Base-by-base conservation (phyloP, 2,888 invertebrate species). In the Nebria brevicollis region DNA sequence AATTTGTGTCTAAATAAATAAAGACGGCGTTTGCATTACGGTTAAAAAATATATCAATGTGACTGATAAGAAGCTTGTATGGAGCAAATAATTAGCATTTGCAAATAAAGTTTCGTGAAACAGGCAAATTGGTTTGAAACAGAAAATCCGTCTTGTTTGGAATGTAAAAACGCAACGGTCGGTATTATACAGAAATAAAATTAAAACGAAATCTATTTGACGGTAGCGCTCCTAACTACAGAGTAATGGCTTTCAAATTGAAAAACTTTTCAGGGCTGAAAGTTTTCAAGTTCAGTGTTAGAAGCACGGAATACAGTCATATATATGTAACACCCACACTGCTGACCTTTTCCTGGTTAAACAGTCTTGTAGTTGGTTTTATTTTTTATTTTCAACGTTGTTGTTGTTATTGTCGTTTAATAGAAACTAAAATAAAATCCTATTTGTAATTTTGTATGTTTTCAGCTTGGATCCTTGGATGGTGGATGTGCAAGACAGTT, bases 401-500 rank as follows among this genome's bases (percentile, higher is more conserved):
- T 42, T 43, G 54, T 41, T 34, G 25, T 43, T 11, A 13, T 54
- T 54, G 54, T 54, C 13, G 7, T 8, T 54, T 8, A 8, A 11
- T 54, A 20, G 66, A 75, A 64, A 34, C 25, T 1, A 20, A 25
- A 41, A 42, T 42, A 73, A 42, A n/a, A 15, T 26, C 66, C 75
- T 54, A 74, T 70, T 64, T 75, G 73, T 54, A 13, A 3, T 34
- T 34, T 34, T 34, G 34, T 34, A 5, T 34, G 43, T 92, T 34
- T 34, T 34, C 34, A 97, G 97, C 97, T 70, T 98, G 98, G 98
- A 94, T 97, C 86, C 93, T 98, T 66, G 98, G 98, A 77, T 94
- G 95, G 94, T 93, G 95, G 91, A 96, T 98, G 95, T 98, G 98
- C 91, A 97, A 98, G 90, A 95, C 96, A 26, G 97, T 98, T 77